Percentiles rank a stretch among this genome's conserved stretches.
Evolutionary conservation across 23 tunicate genomes (phyloP).

Genomic region (Trididemnum miniatum): DNA sequence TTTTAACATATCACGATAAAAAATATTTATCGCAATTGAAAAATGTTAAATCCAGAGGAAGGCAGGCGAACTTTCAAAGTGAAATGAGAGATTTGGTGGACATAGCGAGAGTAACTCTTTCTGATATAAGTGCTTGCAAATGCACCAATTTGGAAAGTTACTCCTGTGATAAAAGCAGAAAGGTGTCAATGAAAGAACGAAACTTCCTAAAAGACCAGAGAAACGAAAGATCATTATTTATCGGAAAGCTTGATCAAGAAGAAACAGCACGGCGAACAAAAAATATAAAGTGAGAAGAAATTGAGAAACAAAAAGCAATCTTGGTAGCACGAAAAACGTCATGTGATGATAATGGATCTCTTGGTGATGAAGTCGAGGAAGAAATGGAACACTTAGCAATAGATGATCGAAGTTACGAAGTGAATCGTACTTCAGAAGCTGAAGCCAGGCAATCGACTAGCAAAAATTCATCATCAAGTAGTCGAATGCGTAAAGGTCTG

Average conservation of each 20-base stretch:
- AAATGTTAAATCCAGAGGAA: neutral
- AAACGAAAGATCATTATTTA: neutral
- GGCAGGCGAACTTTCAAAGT: neutral
- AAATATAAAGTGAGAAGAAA: slow-evolving; percentile 3
- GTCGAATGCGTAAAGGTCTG: slow-evolving; percentile 1
- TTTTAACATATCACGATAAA: neutral
- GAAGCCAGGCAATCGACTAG: neutral
- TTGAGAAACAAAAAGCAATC: neutral
- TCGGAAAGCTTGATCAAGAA: neutral
- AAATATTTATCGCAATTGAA: neutral
- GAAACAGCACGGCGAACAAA: slow-evolving; percentile 12
- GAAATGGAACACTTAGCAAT: neutral
- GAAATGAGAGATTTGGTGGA: neutral
- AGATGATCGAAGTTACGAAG: neutral
- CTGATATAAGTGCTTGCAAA: slow-evolving; percentile 14
- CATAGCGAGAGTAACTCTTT: neutral
- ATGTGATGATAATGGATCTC: neutral
- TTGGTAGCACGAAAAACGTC: neutral
- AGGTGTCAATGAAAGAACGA: slow-evolving; percentile 7
- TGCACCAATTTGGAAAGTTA: neutral
- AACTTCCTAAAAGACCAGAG: neutral
- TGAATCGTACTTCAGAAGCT: neutral
- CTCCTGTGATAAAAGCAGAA: slow-evolving; percentile 9
- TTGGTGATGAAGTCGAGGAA: neutral
- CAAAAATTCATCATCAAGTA: neutral